Conservation (phyloP, 2,113 vertebrate genomes). For the Saccopteryx leptura region DNA sequence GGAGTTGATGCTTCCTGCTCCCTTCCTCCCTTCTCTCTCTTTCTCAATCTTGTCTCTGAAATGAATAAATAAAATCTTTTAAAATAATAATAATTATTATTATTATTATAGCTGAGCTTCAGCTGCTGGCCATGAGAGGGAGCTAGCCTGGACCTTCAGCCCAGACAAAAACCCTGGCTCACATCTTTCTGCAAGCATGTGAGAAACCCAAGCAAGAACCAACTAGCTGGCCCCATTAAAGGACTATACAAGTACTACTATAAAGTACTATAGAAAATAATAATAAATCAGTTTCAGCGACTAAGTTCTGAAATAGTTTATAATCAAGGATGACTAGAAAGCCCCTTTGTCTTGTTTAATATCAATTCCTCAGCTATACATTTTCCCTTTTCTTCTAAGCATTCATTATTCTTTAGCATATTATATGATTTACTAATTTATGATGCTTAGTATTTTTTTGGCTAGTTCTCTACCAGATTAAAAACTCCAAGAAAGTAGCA, state of each 20-base stretch:
- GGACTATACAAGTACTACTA: not conserved
- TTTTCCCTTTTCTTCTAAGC: not conserved
- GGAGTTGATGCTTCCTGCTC: too few species aligned
- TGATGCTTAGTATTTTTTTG: constrained; percentile 45
- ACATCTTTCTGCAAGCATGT: not conserved
- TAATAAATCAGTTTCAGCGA: not conserved
- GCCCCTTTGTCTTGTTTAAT: not conserved
- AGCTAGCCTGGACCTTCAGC: not conserved
- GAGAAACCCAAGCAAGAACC: not conserved
- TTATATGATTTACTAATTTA: not conserved
- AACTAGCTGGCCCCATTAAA: not conserved
- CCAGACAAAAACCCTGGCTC: not conserved
- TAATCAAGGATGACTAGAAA: not conserved
- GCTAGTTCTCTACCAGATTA: not conserved
- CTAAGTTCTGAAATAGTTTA: not conserved
- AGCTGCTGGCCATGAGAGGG: not conserved
- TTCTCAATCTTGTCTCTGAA: too few species aligned
- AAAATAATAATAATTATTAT: too few species aligned
- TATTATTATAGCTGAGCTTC: not conserved
- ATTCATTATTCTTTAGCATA: not conserved
- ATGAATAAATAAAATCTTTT: too few species aligned
- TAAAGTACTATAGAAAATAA: not conserved
- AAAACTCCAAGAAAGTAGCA: not conserved
- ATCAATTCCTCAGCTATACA: not conserved
- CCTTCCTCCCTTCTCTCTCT: too few species aligned